Evolutionary conservation across 2,113 vertebrate genomes (phyloP), one percentile per base, ranked within the genome.

Genomic region (Asarcornis scutulata): DNA sequence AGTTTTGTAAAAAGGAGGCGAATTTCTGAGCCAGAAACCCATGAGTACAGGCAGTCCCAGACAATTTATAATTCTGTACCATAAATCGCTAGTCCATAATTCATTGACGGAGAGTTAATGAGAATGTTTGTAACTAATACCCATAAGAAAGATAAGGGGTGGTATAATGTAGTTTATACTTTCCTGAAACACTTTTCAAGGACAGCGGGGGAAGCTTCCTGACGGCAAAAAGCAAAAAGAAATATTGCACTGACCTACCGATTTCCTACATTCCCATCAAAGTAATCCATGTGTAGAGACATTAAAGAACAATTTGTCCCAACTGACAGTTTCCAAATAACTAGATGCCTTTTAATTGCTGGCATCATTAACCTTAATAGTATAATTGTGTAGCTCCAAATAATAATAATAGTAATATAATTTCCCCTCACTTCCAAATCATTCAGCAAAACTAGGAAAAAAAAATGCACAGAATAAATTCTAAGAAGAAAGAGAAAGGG

Each of bases 281-380:
- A 97, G 95, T 95, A 97, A 96, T 96, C 96, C 97, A 97, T 94
- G 97, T 98, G 97, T 94, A 95, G 95, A 97, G 88, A 96, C 96
- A 97, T 96, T 97, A 97, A 97, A 96, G 95, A 98, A 96, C 97
- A 94, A 97, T 98, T 98, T 97, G 96, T 98, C 97, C 95, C 96
- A 93, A 96, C 84, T 98, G 97, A 97, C 97, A 97, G 95, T 94
- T 97, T 97, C 96, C 97, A 97, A 98, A 98, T 97, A 98, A 97
- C 97, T 97, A 96, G 98, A 97, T 97, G 90, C 90, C 95, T 98
- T 98, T 98, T 98, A 98, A 99, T 98, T 98, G 96, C 96, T 97
- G 81, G 95, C 97, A 91, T 98, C 98, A 98, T 99, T 98, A 99
- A 98, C 98, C 95, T 98, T 97, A 97, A 97, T 97, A 97, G 97